Conservation (phyloP, 2,888 invertebrate species). For the Lepas anatifera region DNA sequence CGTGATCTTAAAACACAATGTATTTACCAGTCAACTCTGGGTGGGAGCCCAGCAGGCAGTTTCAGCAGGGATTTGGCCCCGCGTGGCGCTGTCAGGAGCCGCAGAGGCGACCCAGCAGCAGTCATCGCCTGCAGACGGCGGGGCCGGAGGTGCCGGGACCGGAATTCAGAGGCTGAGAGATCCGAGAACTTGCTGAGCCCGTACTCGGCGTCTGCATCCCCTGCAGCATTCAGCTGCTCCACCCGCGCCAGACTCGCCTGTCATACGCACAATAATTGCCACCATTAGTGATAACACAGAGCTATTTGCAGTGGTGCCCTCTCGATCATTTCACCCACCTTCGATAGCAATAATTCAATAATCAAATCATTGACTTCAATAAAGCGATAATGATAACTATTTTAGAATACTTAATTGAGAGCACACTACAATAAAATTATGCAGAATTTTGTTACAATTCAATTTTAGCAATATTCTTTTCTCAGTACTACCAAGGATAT, state of each 20-base stretch:
- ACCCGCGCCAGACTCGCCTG: background rate
- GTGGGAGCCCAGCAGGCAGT: background rate
- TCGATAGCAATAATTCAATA: background rate
- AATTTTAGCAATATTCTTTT: no score
- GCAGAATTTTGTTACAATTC: no score
- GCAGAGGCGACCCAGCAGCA: background rate
- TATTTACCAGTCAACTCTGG: background rate
- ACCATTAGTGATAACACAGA: no score
- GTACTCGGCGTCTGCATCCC: slow-evolving; percentile 36
- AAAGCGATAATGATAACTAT: background rate
- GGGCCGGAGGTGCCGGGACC: slow-evolving; percentile 36
- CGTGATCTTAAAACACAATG: no score
- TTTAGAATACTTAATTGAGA: no score
- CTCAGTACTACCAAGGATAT: no score
- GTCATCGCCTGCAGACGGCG: background rate
- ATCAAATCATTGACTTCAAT: background rate
- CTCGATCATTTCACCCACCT: background rate
- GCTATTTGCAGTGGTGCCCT: no score
- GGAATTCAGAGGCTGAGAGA: slow-evolving; percentile 48
- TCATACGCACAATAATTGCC: no score
- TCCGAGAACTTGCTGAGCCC: slow-evolving; percentile 50
- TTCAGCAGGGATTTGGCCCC: background rate
- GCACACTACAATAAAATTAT: no score
- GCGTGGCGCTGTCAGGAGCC: background rate
- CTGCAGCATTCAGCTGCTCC: background rate